Evolutionary conservation across 2,797 vertebrate genomes (phyloP).

Genomic region (Pitangus sulphuratus): DNA sequence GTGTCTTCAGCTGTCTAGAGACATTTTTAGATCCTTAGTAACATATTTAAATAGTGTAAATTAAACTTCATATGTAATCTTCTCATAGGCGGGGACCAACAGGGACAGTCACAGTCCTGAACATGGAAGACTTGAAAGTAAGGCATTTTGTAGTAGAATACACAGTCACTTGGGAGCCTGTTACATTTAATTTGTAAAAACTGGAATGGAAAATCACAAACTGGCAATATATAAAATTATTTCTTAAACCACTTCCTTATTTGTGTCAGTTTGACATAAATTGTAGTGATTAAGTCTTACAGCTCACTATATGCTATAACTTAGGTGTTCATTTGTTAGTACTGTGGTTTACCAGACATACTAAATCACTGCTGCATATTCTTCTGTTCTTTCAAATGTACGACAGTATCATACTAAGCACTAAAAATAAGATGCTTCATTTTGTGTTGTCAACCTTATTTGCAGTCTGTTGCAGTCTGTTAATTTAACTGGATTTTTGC

Average conservation of each 20-base stretch:
- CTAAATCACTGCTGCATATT: slow-evolving; percentile 71
- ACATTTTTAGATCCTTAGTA: slow-evolving; percentile 69
- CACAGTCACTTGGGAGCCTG: slow-evolving; percentile 50
- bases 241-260: slow-evolving; percentile 72
- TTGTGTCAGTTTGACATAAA: slow-evolving; percentile 76
- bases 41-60: slow-evolving; percentile 67
- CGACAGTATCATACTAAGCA: slow-evolving; percentile 69
- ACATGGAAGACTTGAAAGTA: slow-evolving; percentile 36
- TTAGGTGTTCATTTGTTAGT: slow-evolving; percentile 79
- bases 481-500: slow-evolving; percentile 74
- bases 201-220: slow-evolving; percentile 72
- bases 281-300: slow-evolving; percentile 69
- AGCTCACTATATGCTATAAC: slow-evolving; percentile 67
- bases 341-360: slow-evolving; percentile 75
- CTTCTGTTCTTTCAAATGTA: slow-evolving; percentile 77
- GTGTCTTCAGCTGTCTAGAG: slow-evolving; percentile 58
- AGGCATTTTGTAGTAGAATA: slow-evolving; percentile 33
- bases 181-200: slow-evolving; percentile 61
- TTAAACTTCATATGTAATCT: slow-evolving; percentile 35
- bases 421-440: slow-evolving; percentile 70
- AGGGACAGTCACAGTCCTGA: slow-evolving; percentile 28
- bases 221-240: slow-evolving; percentile 70
- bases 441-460: slow-evolving; percentile 74
- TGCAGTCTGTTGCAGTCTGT: slow-evolving; percentile 71
- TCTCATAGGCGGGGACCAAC: slow-evolving; percentile 31